Conservation (phyloP, 2,888 invertebrate species). For the Drosophila picticornis region DNA sequence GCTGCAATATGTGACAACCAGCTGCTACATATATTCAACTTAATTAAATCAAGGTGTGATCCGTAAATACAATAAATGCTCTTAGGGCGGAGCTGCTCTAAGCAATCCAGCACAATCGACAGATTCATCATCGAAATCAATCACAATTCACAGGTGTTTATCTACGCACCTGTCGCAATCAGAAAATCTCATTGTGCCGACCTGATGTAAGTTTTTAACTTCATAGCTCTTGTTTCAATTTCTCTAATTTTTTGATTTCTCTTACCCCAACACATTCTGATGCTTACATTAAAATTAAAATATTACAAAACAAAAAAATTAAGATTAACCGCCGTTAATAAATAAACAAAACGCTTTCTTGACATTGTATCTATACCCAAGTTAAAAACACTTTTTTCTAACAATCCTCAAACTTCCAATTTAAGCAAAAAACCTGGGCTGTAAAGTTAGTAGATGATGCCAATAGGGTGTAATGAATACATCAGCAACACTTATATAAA, state of each 20-base stretch:
- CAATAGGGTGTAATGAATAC: background rate
- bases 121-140: background rate
- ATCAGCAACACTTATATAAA: background rate
- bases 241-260: too few species aligned
- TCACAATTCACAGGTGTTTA: background rate
- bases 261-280: background rate
- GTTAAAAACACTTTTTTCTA: background rate
- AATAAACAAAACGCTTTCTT: background rate
- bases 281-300: background rate
- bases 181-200: background rate
- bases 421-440: background rate
- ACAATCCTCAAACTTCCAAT: background rate
- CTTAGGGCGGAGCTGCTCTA: conserved; percentile 19
- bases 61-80: conserved; percentile 8
- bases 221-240: background rate
- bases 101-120: background rate
- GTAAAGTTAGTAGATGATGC: background rate
- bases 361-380: background rate
- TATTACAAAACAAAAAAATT: too few species aligned
- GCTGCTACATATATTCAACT: conserved; percentile 13
- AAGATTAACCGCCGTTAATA: too few species aligned
- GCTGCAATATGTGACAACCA: conserved; percentile 31
- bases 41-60: conserved; percentile 33
- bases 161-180: background rate
- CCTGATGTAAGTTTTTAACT: background rate